phyloP scores from a whole-genome alignment of 2,797 vertebrate species.

The Cuniculus paca region DNA sequence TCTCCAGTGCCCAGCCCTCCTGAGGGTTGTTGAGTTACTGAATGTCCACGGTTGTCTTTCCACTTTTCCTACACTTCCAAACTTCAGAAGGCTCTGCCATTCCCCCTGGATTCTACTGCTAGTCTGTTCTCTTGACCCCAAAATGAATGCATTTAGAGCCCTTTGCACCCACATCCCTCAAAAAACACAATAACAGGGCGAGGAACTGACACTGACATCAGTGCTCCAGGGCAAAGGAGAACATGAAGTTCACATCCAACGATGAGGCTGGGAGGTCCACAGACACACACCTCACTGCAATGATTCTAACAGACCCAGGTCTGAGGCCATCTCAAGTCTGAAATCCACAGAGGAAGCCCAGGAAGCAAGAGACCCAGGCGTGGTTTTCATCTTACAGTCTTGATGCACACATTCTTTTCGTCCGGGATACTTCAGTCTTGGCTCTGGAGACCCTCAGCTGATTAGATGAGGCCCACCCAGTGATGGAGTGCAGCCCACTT shows the following conservation, averaged over 20 bases:
- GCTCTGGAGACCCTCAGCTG: background rate
- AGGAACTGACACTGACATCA: background rate
- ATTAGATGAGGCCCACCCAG: background rate
- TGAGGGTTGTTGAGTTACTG: background rate
- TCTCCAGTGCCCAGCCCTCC: too few relatives aligned
- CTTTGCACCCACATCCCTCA: background rate
- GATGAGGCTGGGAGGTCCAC: background rate
- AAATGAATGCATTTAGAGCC: background rate
- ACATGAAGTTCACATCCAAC: background rate
- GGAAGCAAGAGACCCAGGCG: background rate
- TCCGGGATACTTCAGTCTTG: background rate
- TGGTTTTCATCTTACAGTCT: background rate
- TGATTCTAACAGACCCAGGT: background rate
- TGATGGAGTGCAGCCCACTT: background rate
- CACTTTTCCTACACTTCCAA: background rate
- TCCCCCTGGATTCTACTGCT: background rate
- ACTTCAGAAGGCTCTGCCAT: background rate
- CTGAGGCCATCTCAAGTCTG: background rate
- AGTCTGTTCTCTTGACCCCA: background rate
- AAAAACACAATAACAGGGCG: background rate
- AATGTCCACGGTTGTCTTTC: background rate
- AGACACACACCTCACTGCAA: accelerated
- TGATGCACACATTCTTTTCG: background rate
- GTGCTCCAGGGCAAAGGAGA: background rate
- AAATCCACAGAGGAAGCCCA: background rate